A percentile compares a stretch with the other conserved stretches of the same genome.
Conservation (phyloP, 2,113 vertebrate species). For the Lonchura striata region DNA sequence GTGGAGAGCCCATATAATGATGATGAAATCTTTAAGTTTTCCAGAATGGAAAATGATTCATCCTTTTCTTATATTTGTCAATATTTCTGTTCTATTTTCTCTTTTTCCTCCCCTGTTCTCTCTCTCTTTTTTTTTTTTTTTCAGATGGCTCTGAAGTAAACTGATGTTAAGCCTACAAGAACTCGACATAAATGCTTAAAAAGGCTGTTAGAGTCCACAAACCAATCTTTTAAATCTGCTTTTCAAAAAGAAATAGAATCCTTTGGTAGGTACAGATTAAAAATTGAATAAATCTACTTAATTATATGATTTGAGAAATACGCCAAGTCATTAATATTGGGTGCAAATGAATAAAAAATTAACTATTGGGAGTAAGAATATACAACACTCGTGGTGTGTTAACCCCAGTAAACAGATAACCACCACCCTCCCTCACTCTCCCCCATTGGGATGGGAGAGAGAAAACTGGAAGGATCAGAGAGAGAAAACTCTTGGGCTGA, state of each 20-base stretch:
- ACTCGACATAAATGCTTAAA: neutral
- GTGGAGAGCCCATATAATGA: neutral
- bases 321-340: neutral
- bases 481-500: neutral
- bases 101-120: neutral
- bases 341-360: neutral
- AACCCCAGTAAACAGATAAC: neutral
- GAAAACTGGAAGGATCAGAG: neutral
- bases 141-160: neutral
- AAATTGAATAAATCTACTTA: neutral
- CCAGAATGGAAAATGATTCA: neutral
- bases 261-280: neutral
- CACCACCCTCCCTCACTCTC: fast-evolving
- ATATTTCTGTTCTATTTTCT: neutral
- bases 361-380: neutral
- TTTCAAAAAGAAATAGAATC: neutral
- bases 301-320: neutral
- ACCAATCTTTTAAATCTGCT: neutral
- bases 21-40: neutral
- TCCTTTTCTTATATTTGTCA: neutral
- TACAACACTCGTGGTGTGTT: neutral
- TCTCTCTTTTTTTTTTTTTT: neutral
- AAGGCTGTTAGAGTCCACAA: neutral
- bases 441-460: fast-evolving
- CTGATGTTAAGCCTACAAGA: neutral